Evolutionary conservation across 2,113 vertebrate species (phyloP), one percentile per base, ranked within the genome.

Genomic region (Corythoichthys haematopterus): DNA sequence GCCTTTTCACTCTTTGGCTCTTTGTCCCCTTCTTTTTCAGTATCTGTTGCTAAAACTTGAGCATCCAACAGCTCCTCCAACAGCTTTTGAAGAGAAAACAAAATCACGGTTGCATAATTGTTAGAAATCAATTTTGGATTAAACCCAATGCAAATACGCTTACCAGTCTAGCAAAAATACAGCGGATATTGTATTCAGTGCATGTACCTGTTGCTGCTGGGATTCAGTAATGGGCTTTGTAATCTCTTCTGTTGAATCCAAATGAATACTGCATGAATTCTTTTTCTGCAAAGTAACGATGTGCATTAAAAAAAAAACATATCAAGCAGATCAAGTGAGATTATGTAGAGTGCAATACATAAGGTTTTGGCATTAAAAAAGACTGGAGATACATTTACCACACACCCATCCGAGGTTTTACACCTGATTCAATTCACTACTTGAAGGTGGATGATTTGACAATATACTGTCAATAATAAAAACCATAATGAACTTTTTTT

Each of bases 31-130:
- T 13, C 60, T 46, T 46, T 57, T 57, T 57, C 10, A 2, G 14
- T 46, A 28, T 62, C 38, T 12, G 10, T 28, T 46, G 10, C 20
- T 11, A 13, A 28, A 33, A 46, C 6, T 13, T 28, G 10, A 28
- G n/a, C 14, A 45, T 62, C 60, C 60, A 28, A 20, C 59, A 46
- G 59, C 10, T 45, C 43, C 45, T 0, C 60, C 12, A 45, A 46
- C 60, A 33, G 1, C 60, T 62, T 62, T 46, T 43, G 40, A 20
- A 15, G 43, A 62, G 4, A 46, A 62, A 62, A 62, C 60, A 46
- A 61, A 46, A 28, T 46, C 6, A 47, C 12, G 4, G 8, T 43
- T 7, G 36, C 14, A 16, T 20, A 12, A 1, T 43, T 1, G 15
- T 35, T 11, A 55, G 4, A 55, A 2, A 52, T 52, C 6, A 7